These are phyloP conservation scores for Dryobota labecula DNA, from an alignment of 2,888 invertebrate species.

Conservation along the genomic window DNA sequence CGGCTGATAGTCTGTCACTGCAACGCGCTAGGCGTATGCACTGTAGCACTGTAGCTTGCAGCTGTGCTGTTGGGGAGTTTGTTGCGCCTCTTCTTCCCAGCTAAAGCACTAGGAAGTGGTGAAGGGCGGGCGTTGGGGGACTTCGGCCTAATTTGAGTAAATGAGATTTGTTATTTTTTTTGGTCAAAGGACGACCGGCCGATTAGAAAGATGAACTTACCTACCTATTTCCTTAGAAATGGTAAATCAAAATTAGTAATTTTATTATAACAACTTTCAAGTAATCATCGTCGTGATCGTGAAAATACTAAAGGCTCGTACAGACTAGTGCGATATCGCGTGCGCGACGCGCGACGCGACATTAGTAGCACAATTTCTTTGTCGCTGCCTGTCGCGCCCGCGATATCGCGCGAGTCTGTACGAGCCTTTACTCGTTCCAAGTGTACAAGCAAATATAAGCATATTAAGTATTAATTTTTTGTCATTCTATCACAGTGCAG, in stretches of 20 bases:
- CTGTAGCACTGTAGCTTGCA: slow-evolving; percentile 1
- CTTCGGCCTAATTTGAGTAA: no score
- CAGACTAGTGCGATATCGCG: no score
- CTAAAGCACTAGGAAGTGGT: no score
- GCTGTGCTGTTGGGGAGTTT: no score
- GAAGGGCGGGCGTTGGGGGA: no score
- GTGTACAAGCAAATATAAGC: not conserved
- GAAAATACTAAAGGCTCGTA: not conserved
- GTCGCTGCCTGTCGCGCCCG: no score
- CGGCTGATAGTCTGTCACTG: slow-evolving; percentile 42
- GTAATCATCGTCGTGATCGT: not conserved
- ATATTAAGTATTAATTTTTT: not conserved
- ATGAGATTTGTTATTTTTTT: no score
- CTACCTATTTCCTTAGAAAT: not conserved
- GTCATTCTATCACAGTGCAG: not conserved
- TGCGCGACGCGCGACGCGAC: no score
- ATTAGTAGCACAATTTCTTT: no score
- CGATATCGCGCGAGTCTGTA: no score
- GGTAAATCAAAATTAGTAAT: not conserved
- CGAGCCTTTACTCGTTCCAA: no score
- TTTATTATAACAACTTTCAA: not conserved
- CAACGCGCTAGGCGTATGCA: not conserved
- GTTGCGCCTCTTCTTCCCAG: no score
- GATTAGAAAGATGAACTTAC: not conserved
- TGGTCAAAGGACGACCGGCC: slow-evolving; percentile 2